These are phyloP conservation scores for Schizotus pectinicornis DNA, from an alignment of 2,888 invertebrate genomes.

Conservation along the genomic window DNA sequence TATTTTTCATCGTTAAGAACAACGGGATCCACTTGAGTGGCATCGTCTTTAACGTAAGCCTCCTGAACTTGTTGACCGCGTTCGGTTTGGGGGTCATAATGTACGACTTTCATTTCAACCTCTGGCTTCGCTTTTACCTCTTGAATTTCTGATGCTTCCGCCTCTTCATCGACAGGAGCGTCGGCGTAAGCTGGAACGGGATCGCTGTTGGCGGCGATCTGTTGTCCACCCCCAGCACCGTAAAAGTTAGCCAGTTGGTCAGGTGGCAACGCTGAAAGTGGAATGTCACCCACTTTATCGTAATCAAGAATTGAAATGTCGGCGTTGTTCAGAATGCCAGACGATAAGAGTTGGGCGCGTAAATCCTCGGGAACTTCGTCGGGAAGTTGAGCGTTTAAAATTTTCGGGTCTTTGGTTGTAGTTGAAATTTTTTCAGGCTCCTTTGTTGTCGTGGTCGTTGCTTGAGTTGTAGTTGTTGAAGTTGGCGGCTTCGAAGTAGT, in stretches of 20 bases:
- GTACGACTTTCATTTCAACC: constrained; percentile 85
- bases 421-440: constrained; percentile 58
- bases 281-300: constrained; percentile 86
- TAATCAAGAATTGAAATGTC: constrained; percentile 88
- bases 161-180: constrained; percentile 58
- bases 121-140: constrained; percentile 60
- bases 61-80: constrained; percentile 75
- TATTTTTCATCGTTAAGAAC: constrained; percentile 76
- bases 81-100: constrained; percentile 77
- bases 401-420: constrained; percentile 62
- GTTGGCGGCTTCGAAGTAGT: constrained; percentile 22
- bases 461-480: constrained; percentile 34
- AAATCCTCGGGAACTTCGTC: constrained; percentile 90
- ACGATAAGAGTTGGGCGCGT: constrained; percentile 79
- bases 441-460: constrained; percentile 61
- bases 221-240: constrained; percentile 79
- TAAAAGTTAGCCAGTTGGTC: constrained; percentile 88
- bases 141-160: constrained; percentile 62
- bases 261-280: constrained; percentile 81
- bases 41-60: constrained; percentile 73
- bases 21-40: constrained; percentile 77
- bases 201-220: constrained; percentile 69
- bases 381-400: constrained; percentile 69
- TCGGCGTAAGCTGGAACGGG: constrained; percentile 71
- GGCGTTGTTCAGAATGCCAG: constrained; percentile 86